Percentiles rank a stretch among this genome's conserved stretches.
Evolutionary conservation across 2,888 invertebrate genomes (phyloP).

Genomic region (Candidula unifasciata): DNA sequence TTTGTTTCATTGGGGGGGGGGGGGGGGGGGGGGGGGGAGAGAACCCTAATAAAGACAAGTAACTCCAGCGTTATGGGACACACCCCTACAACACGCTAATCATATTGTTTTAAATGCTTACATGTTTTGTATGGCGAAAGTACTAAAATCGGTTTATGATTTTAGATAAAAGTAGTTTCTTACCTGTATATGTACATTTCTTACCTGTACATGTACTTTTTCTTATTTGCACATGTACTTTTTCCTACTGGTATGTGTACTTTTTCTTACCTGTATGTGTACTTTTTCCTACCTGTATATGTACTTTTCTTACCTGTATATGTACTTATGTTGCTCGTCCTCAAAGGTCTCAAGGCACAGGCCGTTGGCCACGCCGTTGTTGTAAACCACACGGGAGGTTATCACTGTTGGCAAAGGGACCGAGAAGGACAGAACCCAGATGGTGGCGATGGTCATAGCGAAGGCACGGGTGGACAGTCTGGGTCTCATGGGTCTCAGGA

Average conservation of each 20-base stretch:
- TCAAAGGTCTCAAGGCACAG: slow-evolving; percentile 63
- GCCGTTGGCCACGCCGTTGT: slow-evolving; percentile 48
- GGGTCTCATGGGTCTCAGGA: slow-evolving; percentile 91
- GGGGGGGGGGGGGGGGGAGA: no score
- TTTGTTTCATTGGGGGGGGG: no score
- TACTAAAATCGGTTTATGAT: no score
- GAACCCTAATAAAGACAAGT: no score
- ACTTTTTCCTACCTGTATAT: background rate
- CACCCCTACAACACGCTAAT: no score
- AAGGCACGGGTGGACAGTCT: slow-evolving; percentile 87
- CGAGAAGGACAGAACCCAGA: slow-evolving; percentile 87
- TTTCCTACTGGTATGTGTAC: slow-evolving; percentile 4
- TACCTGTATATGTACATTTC: no score
- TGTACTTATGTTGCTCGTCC: slow-evolving; percentile 68
- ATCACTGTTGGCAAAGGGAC: slow-evolving; percentile 90
- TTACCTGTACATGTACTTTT: slow-evolving; percentile 13
- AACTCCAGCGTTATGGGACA: no score
- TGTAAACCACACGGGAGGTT: slow-evolving; percentile 77
- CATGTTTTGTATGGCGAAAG: no score
- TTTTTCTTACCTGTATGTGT: background rate
- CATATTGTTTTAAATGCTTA: no score
- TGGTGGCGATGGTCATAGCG: slow-evolving; percentile 83
- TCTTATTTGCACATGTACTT: background rate
- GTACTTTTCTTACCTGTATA: slow-evolving; percentile 84
- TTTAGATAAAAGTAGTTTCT: no score